Conservation (phyloP, 2,888 invertebrate species). For the Ophion slaviceki region DNA sequence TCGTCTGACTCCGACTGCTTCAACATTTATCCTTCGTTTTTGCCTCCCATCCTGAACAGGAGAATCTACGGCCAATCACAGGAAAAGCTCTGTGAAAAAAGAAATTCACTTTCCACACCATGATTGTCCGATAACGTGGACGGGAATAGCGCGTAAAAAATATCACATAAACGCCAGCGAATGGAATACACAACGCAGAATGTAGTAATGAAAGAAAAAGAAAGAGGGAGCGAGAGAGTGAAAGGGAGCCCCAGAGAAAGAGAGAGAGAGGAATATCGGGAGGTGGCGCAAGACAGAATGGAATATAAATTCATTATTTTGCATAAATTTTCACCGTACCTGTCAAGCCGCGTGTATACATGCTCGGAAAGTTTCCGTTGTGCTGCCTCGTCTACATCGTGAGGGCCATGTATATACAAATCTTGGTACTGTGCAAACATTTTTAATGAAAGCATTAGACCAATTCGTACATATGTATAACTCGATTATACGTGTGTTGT, state of each 20-base stretch:
- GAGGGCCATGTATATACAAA: slow-evolving; percentile 22
- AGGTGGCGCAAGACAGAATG: slow-evolving; percentile 47
- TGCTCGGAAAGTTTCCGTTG: slow-evolving; percentile 50
- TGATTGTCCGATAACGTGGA: neutral
- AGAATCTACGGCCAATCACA: neutral
- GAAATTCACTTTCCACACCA: slow-evolving; percentile 5
- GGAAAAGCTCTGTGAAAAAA: neutral
- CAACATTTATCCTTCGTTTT: neutral
- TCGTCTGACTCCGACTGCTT: no score
- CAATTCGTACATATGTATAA: slow-evolving; percentile 30
- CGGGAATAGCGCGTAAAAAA: slow-evolving; percentile 11
- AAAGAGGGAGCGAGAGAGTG: neutral
- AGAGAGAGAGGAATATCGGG: slow-evolving; percentile 7
- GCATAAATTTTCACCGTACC: slow-evolving; percentile 63
- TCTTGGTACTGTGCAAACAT: slow-evolving; percentile 10
- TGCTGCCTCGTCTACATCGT: slow-evolving; percentile 20
- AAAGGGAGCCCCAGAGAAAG: neutral
- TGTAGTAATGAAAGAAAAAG: neutral
- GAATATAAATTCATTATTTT: slow-evolving; percentile 68
- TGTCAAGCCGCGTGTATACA: slow-evolving; percentile 43
- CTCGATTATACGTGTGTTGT: neutral
- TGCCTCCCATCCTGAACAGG: neutral
- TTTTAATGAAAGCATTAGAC: slow-evolving; percentile 15
- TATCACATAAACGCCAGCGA: slow-evolving; percentile 16
- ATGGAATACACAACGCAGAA: slow-evolving; percentile 15